A percentile compares a stretch with the other conserved stretches of the same genome.
phyloP scores from a whole-genome alignment of 2,113 vertebrate genomes.

The Cromileptes altivelis region DNA sequence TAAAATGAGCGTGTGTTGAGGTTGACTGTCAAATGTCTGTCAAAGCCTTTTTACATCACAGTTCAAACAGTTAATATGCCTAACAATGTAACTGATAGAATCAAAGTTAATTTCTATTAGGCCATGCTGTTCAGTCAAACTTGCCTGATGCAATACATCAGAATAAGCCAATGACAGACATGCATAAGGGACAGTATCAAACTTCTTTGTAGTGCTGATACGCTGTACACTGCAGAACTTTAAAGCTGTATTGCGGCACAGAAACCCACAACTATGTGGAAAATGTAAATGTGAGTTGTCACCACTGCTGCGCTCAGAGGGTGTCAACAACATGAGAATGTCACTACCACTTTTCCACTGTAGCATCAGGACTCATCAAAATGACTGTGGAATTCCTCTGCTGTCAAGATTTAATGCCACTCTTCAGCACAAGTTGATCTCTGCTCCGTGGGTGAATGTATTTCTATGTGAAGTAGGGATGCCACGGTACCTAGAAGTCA shows the following conservation, averaged over 20 bases:
- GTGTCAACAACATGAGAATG: slow-evolving; percentile 45
- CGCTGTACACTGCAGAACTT: neutral
- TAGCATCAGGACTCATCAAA: slow-evolving; percentile 17
- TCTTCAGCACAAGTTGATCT: slow-evolving; percentile 45
- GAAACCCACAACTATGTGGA: slow-evolving; percentile 3
- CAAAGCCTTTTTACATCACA: slow-evolving; percentile 1
- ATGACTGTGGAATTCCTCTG: slow-evolving; percentile 22
- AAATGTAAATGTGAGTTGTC: slow-evolving; percentile 52
- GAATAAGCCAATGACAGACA: neutral
- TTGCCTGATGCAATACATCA: neutral
- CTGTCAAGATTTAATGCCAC: slow-evolving; percentile 45
- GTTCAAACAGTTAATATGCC: neutral
- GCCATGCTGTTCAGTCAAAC: neutral
- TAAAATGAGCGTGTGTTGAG: neutral
- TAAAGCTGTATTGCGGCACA: neutral
- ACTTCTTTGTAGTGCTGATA: neutral
- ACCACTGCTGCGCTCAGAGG: slow-evolving; percentile 2
- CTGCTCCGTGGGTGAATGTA: slow-evolving; percentile 28
- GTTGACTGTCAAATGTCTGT: slow-evolving; percentile 14
- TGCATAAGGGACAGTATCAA: no score
- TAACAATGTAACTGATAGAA: neutral
- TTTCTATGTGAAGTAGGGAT: slow-evolving; percentile 16
- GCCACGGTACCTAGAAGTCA: no score
- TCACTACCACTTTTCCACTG: slow-evolving; percentile 13
- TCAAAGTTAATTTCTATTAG: neutral